Percentiles rank a stretch among this genome's conserved stretches.
Evolutionary conservation across 2,888 invertebrate species (phyloP).

Genomic region (Eristalis tenax): DNA sequence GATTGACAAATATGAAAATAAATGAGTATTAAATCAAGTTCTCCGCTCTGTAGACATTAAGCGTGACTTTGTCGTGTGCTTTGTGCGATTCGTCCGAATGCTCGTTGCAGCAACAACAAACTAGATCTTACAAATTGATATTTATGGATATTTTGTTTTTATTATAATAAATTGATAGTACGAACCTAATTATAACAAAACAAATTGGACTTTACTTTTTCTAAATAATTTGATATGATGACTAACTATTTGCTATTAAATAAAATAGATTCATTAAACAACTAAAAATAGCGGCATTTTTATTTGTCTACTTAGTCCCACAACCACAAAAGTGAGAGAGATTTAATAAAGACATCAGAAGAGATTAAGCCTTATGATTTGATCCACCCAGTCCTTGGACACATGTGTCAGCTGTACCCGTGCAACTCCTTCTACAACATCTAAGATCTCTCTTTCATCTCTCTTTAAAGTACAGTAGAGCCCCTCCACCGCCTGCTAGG

Average conservation of each 20-base stretch:
- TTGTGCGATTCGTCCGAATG: conserved; percentile 4
- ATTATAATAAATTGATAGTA: conserved; percentile 26
- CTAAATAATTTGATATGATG: conserved; percentile 40
- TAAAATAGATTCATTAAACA: conserved; percentile 23
- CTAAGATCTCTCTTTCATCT: too few relatives aligned
- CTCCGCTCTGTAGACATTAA: neutral
- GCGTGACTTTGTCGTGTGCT: neutral
- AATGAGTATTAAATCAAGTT: neutral
- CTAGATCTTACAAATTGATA: conserved; percentile 28
- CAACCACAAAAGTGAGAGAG: too few relatives aligned
- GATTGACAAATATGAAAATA: neutral
- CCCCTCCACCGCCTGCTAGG: too few relatives aligned
- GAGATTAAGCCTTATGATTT: too few relatives aligned
- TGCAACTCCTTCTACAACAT: too few relatives aligned
- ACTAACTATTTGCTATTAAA: conserved; percentile 41
- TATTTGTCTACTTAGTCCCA: neutral
- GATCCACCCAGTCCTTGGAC: too few relatives aligned
- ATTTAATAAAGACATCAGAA: too few relatives aligned
- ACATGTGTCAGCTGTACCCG: too few relatives aligned
- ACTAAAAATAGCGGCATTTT: neutral
- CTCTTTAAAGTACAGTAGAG: too few relatives aligned
- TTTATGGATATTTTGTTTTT: conserved; percentile 30
- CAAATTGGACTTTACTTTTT: conserved; percentile 16
- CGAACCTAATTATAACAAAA: conserved; percentile 26
- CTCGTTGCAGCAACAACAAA: conserved; percentile 30